A percentile compares a stretch with the other conserved stretches of the same genome.
These are phyloP conservation scores for Aphidius colemani DNA, from an alignment of 2,888 invertebrate genomes.

Conservation along the genomic window DNA sequence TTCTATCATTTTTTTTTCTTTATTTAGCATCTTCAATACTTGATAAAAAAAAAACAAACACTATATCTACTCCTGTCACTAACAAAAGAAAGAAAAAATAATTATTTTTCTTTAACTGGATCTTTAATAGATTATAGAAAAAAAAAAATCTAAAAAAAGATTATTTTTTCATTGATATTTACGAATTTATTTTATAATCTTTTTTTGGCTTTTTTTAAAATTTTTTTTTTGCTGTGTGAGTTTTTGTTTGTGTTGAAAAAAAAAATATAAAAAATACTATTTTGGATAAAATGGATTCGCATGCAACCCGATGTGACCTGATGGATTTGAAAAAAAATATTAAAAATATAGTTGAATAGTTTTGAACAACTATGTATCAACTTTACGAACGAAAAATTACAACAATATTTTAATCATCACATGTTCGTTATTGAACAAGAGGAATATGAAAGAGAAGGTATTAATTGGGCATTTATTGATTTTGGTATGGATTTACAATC, in stretches of 20 bases:
- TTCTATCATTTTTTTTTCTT: no score
- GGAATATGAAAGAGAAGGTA: constrained; percentile 90
- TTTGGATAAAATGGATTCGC: constrained; percentile 34
- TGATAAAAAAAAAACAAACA: no score
- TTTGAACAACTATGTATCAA: constrained; percentile 97
- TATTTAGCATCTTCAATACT: no score
- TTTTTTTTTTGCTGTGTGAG: constrained; percentile 29
- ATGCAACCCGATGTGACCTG: constrained; percentile 19
- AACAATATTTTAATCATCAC: constrained; percentile 95
- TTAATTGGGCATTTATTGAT: constrained; percentile 91
- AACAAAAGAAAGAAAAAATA: no score
- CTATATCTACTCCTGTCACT: no score
- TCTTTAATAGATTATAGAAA: no score
- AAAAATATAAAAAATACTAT: no score
- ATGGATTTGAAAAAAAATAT: background rate
- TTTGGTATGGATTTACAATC: constrained; percentile 93
- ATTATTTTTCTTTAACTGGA: no score
- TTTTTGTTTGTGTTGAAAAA: constrained; percentile 42
- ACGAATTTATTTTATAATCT: background rate
- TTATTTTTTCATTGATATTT: no score
- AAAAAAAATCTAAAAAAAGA: no score
- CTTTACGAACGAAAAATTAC: constrained; percentile 93
- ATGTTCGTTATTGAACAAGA: constrained; percentile 97
- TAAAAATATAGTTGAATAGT: constrained; percentile 80
- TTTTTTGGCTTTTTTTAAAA: background rate